A percentile compares a stretch with the other conserved stretches of the same genome.
These are phyloP conservation scores for Tympanoctomys barrerae DNA, from an alignment of 2,797 vertebrate species.

Conservation along the genomic window DNA sequence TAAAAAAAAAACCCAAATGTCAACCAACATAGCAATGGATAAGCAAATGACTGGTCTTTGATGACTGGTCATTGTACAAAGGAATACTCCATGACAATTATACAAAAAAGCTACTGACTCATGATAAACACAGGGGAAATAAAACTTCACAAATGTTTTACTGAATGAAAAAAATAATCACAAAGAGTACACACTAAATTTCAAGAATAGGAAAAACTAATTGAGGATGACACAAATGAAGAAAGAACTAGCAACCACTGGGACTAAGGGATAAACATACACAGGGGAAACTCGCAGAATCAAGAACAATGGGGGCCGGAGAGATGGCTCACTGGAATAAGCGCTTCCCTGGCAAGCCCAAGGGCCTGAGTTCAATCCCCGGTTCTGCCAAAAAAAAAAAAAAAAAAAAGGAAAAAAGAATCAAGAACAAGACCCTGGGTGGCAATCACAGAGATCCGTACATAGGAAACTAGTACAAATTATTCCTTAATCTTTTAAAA, in stretches of 20 bases:
- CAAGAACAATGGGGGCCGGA: background rate
- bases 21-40: background rate
- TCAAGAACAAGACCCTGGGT: background rate
- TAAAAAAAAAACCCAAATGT: background rate
- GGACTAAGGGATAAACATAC: accelerated
- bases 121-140: background rate
- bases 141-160: constrained; percentile 14
- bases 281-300: background rate
- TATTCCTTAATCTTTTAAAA: background rate
- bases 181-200: background rate
- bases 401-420: background rate
- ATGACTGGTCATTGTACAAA: background rate
- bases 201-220: constrained; percentile 8
- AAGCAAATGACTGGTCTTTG: background rate
- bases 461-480: background rate
- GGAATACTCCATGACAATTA: background rate
- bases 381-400: too few relatives aligned
- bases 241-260: background rate
- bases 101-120: background rate
- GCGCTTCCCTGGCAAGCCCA: too few relatives aligned
- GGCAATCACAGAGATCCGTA: background rate
- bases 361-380: too few relatives aligned
- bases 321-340: too few relatives aligned
- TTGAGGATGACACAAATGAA: background rate
- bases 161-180: background rate